These are phyloP conservation scores for Bufo bufo DNA, from an alignment of 2,113 vertebrate species.

Conservation along the genomic window DNA sequence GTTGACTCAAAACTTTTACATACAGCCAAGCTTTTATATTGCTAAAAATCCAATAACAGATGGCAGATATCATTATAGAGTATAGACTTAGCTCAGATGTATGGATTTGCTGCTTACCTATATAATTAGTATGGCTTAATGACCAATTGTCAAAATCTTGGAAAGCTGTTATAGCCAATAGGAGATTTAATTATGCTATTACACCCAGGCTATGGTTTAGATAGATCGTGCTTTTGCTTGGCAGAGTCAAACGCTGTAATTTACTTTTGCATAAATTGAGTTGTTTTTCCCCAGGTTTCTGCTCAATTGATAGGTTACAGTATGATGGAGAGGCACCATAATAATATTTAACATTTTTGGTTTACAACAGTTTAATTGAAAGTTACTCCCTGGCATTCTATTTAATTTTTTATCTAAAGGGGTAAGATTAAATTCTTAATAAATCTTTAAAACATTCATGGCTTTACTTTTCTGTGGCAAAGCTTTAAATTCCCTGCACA, in stretches of 20 bases:
- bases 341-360: too few relatives aligned
- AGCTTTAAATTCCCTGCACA: too few relatives aligned
- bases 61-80: conserved; percentile 56
- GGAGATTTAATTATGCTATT: conserved; percentile 33
- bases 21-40: conserved; percentile 62
- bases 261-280: neutral
- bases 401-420: too few relatives aligned
- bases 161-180: conserved; percentile 29
- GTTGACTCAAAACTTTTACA: conserved; percentile 50
- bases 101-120: conserved; percentile 50
- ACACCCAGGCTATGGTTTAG: conserved; percentile 30
- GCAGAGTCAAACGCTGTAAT: conserved; percentile 7
- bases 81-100: conserved; percentile 55
- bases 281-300: neutral
- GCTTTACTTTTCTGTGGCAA: too few relatives aligned
- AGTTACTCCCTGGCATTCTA: too few relatives aligned
- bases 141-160: neutral
- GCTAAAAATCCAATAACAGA: conserved; percentile 55
- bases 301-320: neutral
- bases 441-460: too few relatives aligned
- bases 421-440: too few relatives aligned
- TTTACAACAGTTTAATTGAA: too few relatives aligned
- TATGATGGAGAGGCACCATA: neutral
- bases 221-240: conserved; percentile 19
- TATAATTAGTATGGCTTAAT: conserved; percentile 42